Percentiles rank a stretch among this genome's conserved stretches.
Conservation (phyloP, 2,797 vertebrate species). For the Dromococcyx pavoninus region DNA sequence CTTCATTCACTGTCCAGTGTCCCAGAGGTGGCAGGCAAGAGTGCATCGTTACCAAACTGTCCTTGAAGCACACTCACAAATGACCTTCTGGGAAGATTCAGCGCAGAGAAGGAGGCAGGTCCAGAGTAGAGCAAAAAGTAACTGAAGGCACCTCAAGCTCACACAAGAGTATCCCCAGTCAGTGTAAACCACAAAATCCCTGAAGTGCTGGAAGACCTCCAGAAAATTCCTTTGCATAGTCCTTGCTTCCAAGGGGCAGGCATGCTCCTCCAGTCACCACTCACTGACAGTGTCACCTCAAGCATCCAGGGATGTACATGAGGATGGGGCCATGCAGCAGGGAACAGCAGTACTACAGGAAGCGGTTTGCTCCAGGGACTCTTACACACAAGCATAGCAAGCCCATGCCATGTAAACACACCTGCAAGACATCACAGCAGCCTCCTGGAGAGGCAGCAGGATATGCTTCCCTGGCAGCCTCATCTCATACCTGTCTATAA, state of each 20-base stretch:
- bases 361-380: neutral
- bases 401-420: rapidly evolving
- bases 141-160: neutral
- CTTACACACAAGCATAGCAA: neutral
- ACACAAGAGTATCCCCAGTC: neutral
- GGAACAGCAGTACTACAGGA: neutral
- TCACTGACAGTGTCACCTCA: rapidly evolving
- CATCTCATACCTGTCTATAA: neutral
- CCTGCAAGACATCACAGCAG: neutral
- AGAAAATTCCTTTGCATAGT: neutral
- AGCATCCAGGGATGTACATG: neutral
- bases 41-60: neutral
- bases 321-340: neutral
- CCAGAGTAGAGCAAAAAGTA: neutral
- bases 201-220: neutral
- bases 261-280: rapidly evolving
- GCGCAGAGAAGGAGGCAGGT: neutral
- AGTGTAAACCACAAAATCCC: neutral
- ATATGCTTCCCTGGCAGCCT: neutral
- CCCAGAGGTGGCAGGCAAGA: neutral
- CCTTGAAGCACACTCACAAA: neutral
- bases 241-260: neutral
- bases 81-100: neutral
- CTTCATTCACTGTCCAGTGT: neutral
- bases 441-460: neutral